Conservation (phyloP, 2,888 invertebrate species). For the Hipparchia semele region DNA sequence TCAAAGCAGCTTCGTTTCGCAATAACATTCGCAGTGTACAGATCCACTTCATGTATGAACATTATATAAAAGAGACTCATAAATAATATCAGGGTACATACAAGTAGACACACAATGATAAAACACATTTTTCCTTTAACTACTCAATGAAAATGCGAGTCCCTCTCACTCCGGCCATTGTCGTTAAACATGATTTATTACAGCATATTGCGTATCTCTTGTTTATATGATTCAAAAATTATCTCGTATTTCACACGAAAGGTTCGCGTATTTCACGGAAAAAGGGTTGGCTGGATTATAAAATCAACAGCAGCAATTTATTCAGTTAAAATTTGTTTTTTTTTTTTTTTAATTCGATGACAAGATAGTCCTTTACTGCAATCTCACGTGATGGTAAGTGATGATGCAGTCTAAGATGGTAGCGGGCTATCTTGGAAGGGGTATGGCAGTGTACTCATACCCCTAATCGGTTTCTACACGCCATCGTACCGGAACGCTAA, state of each 20-base stretch:
- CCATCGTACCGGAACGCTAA: too few species aligned
- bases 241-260: conserved; percentile 4
- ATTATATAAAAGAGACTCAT: not conserved
- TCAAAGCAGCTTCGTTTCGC: not conserved
- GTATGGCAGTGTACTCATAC: too few species aligned
- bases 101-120: not conserved
- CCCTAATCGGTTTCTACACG: too few species aligned
- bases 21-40: not conserved
- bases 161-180: conserved; percentile 14
- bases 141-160: conserved; percentile 21
- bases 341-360: too few species aligned
- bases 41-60: not conserved
- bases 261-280: conserved; percentile 6
- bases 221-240: conserved; percentile 22
- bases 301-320: conserved; percentile 6
- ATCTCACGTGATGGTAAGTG: too few species aligned
- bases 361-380: too few species aligned
- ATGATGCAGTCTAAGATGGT: too few species aligned
- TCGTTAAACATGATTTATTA: conserved; percentile 28
- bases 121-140: conserved; percentile 19
- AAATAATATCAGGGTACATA: conserved; percentile 3
- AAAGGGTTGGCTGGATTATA: conserved; percentile 5
- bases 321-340: not conserved
- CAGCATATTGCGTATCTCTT: conserved; percentile 25
- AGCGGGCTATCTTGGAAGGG: too few species aligned